Evolutionary conservation across 2,113 vertebrate species (phyloP), one percentile per base, ranked within the genome.

Genomic region (Phocoena phocoena): DNA sequence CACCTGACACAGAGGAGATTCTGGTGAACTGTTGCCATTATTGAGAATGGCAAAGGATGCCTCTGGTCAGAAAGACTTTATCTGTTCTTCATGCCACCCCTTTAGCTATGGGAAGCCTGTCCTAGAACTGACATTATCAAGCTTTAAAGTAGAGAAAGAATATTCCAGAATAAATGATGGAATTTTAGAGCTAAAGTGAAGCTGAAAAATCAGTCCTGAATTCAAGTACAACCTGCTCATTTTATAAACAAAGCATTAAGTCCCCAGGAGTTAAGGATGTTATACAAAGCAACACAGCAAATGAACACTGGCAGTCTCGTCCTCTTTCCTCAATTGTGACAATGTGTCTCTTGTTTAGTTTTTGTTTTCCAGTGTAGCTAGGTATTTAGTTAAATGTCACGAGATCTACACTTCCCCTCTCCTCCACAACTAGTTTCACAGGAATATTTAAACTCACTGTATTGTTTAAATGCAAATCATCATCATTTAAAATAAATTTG

Each of bases 221-320:
- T 67, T 67, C 58, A 38, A 13, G 23, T 41, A 41, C 41, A 90
- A 38, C 7, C 26, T 77, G n/a, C n/a, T 91, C 17, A 25, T 68
- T 96, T 85, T 63, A 41, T 68, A n/a, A 80, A 71, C 4, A 12
- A 60, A 28, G 33, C 31, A 18, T 36, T 8, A 17, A 63, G 47
- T 36, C 47, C 79, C 5, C 1, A 26, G 44, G 84, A 74, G 53
- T 73, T n/a, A 81, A 80, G 18, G 33, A 5, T 36, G 44, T 67
- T 60, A 23, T 11, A 18, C 26, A 21, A 58, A 63, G 21, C n/a
- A 14, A 4, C n/a, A 31, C 8, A 53, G 50, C 12, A 7, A 23
- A 67, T 31, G 63, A 70, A 13, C 3, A 17, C 5, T 1, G 67
- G 5, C 0, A 6, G 25, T 2, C n/a, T 47, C 8, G 0, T 36